These are phyloP conservation scores for Plutella xylostella DNA, from an alignment of 2,888 invertebrate species.

Conservation along the genomic window DNA sequence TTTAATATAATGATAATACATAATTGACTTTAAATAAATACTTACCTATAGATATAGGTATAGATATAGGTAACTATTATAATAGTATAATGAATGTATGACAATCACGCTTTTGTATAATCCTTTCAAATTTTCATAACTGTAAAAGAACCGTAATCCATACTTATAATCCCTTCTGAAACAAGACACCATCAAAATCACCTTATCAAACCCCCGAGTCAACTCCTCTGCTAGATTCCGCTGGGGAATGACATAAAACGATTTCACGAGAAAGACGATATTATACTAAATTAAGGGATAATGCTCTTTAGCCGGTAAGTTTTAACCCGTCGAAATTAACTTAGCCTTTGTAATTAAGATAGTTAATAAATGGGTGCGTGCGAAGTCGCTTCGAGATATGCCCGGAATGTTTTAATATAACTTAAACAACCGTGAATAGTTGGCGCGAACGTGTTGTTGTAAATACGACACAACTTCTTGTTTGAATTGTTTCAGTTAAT, in stretches of 20 bases:
- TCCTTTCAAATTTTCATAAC: too few species aligned
- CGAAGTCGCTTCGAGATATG: constrained; percentile 61
- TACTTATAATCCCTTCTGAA: too few species aligned
- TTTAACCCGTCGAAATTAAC: constrained; percentile 58
- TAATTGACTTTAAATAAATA: too few species aligned
- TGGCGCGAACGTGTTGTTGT: constrained; percentile 38
- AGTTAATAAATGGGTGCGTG: constrained; percentile 64
- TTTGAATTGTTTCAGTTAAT: constrained; percentile 26
- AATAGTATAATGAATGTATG: too few species aligned
- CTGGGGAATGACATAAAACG: constrained; percentile 46
- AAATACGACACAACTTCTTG: constrained; percentile 37
- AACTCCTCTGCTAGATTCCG: constrained; percentile 41
- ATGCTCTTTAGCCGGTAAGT: constrained; percentile 58
- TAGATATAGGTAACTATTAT: too few species aligned
- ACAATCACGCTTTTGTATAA: too few species aligned
- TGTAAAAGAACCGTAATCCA: too few species aligned
- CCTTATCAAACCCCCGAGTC: constrained; percentile 33
- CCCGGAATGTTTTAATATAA: constrained; percentile 62
- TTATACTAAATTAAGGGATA: constrained; percentile 55
- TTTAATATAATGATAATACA: too few species aligned
- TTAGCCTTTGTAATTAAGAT: constrained; percentile 65
- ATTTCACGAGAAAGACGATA: constrained; percentile 39
- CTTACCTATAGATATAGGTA: too few species aligned
- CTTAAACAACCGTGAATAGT: constrained; percentile 51
- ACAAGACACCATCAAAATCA: constrained; percentile 10